Evolutionary conservation across 2,888 invertebrate genomes (phyloP).

Genomic region (Frankliniella fusca): DNA sequence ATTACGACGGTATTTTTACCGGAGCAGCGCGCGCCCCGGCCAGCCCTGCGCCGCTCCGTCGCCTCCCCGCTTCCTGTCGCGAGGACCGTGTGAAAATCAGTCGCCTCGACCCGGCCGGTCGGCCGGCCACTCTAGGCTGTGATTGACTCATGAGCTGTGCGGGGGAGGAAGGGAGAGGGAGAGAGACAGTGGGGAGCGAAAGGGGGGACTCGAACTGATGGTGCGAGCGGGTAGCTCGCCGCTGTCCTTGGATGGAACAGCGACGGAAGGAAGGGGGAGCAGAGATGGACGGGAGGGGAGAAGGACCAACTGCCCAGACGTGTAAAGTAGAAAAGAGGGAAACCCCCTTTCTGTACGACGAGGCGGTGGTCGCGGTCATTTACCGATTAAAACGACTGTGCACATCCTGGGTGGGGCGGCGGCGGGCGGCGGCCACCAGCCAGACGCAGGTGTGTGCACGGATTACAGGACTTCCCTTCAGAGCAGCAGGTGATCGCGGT

Average conservation of each 20-base stretch:
- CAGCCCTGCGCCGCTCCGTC: too few species aligned
- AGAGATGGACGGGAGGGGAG: not conserved
- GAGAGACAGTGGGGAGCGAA: too few species aligned
- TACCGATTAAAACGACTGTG: not conserved
- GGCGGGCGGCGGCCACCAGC: too few species aligned
- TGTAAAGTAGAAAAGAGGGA: not conserved
- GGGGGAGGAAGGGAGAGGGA: too few species aligned
- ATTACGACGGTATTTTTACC: not conserved
- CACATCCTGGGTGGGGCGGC: not conserved
- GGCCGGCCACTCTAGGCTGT: too few species aligned
- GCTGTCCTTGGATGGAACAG: not conserved
- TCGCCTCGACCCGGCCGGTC: not conserved
- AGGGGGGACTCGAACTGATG: not conserved
- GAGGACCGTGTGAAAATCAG: not conserved
- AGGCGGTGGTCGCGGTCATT: slow-evolving; percentile 8
- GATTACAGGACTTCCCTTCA: not conserved
- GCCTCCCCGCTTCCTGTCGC: not conserved
- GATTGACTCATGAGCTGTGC: too few species aligned
- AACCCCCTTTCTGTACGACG: not conserved
- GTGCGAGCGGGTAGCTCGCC: not conserved
- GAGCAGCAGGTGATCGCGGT: not conserved
- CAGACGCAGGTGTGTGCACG: too few species aligned
- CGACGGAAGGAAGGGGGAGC: not conserved
- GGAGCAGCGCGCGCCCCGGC: too few species aligned
- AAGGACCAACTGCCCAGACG: not conserved